Evolutionary conservation across 2,113 vertebrate genomes (phyloP).

Genomic region (Sebastes schlegelii): DNA sequence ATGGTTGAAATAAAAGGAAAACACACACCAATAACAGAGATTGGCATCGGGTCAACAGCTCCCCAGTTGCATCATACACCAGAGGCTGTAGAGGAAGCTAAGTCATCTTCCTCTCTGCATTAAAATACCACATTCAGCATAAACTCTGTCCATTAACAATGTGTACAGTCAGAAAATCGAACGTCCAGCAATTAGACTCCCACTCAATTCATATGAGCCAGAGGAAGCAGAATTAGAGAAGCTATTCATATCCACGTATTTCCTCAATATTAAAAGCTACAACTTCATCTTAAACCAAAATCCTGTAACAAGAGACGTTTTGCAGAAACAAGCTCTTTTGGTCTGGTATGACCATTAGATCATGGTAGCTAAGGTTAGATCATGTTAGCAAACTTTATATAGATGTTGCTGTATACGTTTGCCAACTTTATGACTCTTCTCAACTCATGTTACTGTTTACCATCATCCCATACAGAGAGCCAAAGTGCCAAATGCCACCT

Average conservation of each 20-base stretch:
- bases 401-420: too few species aligned
- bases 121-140: constrained; percentile 9
- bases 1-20: constrained; percentile 6
- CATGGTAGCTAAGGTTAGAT: too few species aligned
- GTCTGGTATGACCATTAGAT: not conserved
- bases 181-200: not conserved
- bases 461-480: too few species aligned
- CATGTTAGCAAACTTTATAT: not conserved
- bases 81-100: not conserved
- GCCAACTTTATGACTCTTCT: too few species aligned
- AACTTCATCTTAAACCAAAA: not conserved
- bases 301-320: not conserved
- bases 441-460: too few species aligned
- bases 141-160: constrained; percentile 8
- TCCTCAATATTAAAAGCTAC: not conserved
- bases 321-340: not conserved
- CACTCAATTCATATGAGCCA: constrained; percentile 1
- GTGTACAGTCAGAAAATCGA: constrained; percentile 6
- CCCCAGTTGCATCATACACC: not conserved
- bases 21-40: constrained; percentile 1
- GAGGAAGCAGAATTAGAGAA: not conserved
- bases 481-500: too few species aligned
- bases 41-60: not conserved
- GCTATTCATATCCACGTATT: not conserved
- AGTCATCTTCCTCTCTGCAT: constrained; percentile 5